Conservation (phyloP, 2,888 invertebrate genomes). For the Mermis nigrescens region DNA sequence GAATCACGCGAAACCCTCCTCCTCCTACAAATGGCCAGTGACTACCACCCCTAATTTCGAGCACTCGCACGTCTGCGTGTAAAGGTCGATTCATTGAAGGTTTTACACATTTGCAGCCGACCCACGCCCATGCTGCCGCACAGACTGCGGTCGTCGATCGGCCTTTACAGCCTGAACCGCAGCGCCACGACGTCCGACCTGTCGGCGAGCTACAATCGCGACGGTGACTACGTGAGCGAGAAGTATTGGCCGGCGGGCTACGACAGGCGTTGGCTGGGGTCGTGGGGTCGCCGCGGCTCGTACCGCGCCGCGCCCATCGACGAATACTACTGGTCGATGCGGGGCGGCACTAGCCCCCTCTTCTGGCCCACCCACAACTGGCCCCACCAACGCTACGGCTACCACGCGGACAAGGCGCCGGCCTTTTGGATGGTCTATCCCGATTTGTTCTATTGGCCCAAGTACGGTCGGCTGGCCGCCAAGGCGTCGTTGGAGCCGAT, state of each 20-base stretch:
- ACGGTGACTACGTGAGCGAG: background rate
- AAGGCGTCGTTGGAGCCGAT: background rate
- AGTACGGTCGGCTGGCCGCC: background rate
- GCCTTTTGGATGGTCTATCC: conserved; percentile 4
- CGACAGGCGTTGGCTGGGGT: no score
- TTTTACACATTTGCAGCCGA: no score
- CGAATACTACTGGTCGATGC: conserved; percentile 10
- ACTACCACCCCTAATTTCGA: no score
- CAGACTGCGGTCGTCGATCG: background rate
- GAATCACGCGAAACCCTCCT: no score
- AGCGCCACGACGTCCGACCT: background rate
- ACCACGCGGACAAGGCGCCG: conserved; percentile 1
- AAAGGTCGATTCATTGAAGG: no score
- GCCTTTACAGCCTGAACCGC: background rate
- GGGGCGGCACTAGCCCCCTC: conserved; percentile 5
- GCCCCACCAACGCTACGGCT: conserved; percentile 2
- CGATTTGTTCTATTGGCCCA: background rate
- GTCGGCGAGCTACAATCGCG: background rate
- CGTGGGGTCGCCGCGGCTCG: background rate
- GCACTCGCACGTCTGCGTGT: no score
- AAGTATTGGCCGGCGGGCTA: background rate
- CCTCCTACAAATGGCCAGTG: no score
- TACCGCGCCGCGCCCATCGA: conserved; percentile 1
- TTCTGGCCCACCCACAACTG: conserved; percentile 2
- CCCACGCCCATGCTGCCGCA: background rate